Evolutionary conservation across 2,797 vertebrate species (phyloP).

Genomic region (Myioborus miniatus): DNA sequence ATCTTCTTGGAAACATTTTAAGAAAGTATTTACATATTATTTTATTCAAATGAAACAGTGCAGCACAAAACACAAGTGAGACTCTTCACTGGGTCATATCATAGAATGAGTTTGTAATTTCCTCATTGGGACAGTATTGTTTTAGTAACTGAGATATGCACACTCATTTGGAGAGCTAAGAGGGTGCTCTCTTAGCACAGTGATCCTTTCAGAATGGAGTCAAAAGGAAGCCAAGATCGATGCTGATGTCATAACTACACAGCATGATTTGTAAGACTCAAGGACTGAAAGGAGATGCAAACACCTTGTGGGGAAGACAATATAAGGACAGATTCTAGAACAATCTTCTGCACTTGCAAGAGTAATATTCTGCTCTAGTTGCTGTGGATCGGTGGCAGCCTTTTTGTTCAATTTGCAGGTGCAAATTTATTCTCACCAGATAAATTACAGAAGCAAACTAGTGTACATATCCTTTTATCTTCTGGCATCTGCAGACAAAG

Average conservation of each 20-base stretch:
- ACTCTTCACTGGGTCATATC: not conserved
- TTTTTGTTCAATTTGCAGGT: not conserved
- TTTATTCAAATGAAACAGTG: not conserved
- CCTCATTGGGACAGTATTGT: not conserved
- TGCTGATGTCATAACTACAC: not conserved
- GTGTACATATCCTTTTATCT: not conserved
- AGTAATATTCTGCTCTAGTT: not conserved
- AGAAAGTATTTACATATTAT: not conserved
- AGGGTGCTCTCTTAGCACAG: not conserved
- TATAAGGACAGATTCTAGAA: not conserved
- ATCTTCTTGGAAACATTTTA: not conserved
- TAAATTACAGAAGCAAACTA: not conserved
- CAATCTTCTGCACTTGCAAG: not conserved
- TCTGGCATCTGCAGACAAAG: not conserved
- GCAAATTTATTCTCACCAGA: not conserved
- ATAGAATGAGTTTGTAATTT: not conserved
- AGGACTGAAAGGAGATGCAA: not conserved
- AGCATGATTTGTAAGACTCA: not conserved
- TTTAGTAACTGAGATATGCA: not conserved
- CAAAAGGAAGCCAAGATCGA: not conserved
- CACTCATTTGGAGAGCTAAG: not conserved
- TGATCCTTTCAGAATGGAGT: not conserved
- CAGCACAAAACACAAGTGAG: not conserved
- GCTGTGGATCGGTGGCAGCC: not conserved
- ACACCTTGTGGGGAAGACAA: not conserved